These are phyloP conservation scores for Stigmatopora nigra DNA, from an alignment of 2,113 vertebrate genomes.

Conservation along the genomic window DNA sequence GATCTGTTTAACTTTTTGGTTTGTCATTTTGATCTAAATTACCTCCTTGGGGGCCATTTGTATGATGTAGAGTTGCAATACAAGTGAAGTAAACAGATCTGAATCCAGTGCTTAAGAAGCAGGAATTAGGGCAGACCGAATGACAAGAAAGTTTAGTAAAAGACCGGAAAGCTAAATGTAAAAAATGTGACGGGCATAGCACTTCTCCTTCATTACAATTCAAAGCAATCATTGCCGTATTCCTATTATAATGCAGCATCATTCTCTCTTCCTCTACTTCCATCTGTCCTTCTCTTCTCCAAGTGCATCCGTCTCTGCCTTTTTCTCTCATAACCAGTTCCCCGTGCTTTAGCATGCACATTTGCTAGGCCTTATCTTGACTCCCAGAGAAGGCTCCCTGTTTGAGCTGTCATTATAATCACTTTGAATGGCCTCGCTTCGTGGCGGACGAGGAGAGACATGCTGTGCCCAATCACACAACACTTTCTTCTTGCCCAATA, in stretches of 20 bases:
- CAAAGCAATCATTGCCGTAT: constrained; percentile 36
- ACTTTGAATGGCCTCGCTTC: constrained; percentile 52
- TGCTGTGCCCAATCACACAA: constrained; percentile 59
- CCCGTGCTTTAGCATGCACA: constrained; percentile 22
- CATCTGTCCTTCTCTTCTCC: constrained; percentile 8
- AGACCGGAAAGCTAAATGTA: constrained; percentile 17
- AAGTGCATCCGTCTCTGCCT: constrained; percentile 51
- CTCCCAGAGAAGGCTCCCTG: constrained; percentile 61
- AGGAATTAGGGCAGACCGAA: constrained; percentile 8
- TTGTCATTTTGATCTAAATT: constrained; percentile 11
- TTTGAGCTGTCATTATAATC: constrained; percentile 62
- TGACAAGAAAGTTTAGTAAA: constrained; percentile 27
- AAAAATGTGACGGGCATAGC: constrained; percentile 24
- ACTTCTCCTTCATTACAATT: constrained; percentile 31
- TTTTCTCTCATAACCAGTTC: constrained; percentile 34
- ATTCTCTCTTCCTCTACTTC: constrained; percentile 10
- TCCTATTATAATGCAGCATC: constrained; percentile 31
- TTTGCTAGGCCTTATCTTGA: constrained; percentile 54
- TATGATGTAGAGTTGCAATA: neutral
- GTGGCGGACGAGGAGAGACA: constrained; percentile 44
- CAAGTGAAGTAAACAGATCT: constrained; percentile 19
- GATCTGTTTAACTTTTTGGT: constrained; percentile 9
- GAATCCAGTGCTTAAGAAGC: constrained; percentile 16
- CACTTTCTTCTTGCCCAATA: constrained; percentile 51
- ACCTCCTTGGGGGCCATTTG: constrained; percentile 2